Percentiles rank a stretch among this genome's conserved stretches.
Evolutionary conservation across 2,888 invertebrate genomes (phyloP).

Genomic region (Drosophila ezoana): DNA sequence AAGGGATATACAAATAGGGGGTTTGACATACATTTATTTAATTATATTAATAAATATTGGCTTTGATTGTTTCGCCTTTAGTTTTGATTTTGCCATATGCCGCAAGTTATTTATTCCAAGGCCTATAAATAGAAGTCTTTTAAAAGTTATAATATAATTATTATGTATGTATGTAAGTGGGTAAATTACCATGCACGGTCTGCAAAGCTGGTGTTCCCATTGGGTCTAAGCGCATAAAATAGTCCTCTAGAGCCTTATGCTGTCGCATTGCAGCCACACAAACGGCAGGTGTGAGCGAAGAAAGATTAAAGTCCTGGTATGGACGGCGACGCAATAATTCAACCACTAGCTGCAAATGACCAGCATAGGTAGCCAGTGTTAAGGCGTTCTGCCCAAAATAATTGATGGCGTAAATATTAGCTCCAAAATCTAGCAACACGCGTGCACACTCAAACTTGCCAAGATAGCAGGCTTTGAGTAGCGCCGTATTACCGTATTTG

Average conservation of each 20-base stretch:
- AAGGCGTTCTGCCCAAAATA: constrained; percentile 84
- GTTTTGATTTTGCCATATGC: constrained; percentile 38
- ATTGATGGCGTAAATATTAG: constrained; percentile 79
- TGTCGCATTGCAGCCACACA: constrained; percentile 80
- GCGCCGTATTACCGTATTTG: constrained; percentile 82
- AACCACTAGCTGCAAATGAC: constrained; percentile 65
- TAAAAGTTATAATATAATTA: background rate
- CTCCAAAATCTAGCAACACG: constrained; percentile 70
- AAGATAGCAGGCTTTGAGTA: constrained; percentile 82
- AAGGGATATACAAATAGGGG: background rate
- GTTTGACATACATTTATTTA: background rate
- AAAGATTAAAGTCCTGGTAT: constrained; percentile 82
- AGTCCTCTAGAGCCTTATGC: constrained; percentile 69
- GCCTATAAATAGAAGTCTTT: constrained; percentile 32
- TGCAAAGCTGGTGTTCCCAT: constrained; percentile 36
- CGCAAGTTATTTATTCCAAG: constrained; percentile 50
- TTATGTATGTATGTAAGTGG: background rate
- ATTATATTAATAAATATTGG: constrained; percentile 2
- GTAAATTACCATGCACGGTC: constrained; percentile 74
- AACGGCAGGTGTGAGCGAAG: constrained; percentile 82
- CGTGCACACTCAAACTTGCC: constrained; percentile 73
- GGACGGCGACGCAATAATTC: constrained; percentile 74
- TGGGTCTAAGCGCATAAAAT: constrained; percentile 67
- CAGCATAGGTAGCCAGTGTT: constrained; percentile 81
- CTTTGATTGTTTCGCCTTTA: constrained; percentile 1